phyloP scores from a whole-genome alignment of 2,888 invertebrate species.

The Troglohyphantes excavatus region DNA sequence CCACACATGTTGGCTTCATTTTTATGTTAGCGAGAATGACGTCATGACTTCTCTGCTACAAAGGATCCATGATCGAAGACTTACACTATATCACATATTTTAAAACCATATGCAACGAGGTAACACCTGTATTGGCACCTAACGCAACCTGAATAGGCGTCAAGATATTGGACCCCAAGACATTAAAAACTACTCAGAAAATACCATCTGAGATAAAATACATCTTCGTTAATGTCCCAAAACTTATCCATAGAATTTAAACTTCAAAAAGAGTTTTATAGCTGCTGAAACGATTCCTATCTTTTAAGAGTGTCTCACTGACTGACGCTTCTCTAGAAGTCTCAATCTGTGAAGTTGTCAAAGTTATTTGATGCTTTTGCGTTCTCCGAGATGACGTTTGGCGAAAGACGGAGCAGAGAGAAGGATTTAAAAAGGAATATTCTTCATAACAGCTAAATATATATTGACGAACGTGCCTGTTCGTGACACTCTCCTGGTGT shows the following conservation, averaged over 20 bases:
- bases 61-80: no score
- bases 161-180: no score
- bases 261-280: not conserved
- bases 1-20: no score
- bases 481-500: not conserved
- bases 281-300: not conserved
- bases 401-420: not conserved
- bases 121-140: no score
- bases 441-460: not conserved
- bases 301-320: not conserved
- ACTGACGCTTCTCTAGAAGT: not conserved
- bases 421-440: not conserved
- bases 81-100: no score
- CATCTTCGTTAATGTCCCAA: slow-evolving; percentile 10
- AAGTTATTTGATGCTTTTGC: slow-evolving; percentile 20
- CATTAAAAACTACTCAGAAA: no score
- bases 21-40: no score
- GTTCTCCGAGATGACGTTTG: not conserved
- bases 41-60: no score
- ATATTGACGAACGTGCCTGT: slow-evolving; percentile 17
- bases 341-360: slow-evolving; percentile 10
- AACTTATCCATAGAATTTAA: not conserved
- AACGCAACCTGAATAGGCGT: no score
- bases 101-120: no score
- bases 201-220: no score